Conservation (phyloP, 2,113 vertebrate genomes). For the Trochalopteron elliotii region DNA sequence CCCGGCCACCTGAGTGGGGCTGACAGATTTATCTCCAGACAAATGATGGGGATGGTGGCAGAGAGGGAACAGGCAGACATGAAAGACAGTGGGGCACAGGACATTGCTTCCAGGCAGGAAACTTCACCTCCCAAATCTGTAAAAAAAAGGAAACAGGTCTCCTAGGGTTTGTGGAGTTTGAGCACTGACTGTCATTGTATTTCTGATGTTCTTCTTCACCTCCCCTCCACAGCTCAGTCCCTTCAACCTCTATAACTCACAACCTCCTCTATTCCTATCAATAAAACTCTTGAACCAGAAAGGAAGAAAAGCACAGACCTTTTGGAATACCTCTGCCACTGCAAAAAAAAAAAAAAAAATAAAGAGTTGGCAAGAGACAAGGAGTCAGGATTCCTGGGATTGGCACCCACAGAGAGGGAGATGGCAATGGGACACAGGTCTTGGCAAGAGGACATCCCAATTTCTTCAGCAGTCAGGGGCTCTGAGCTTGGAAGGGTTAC, state of each 20-base stretch:
- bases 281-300: background rate
- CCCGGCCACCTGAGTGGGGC: rapidly evolving
- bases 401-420: background rate
- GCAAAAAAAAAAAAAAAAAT: background rate
- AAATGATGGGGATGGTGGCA: background rate
- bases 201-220: background rate
- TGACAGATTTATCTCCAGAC: background rate
- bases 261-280: rapidly evolving
- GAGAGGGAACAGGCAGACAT: background rate
- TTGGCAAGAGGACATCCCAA: background rate
- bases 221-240: background rate
- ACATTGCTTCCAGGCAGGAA: background rate
- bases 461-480: background rate
- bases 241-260: background rate
- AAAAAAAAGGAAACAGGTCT: background rate
- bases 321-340: background rate
- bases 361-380: background rate
- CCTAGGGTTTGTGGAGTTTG: background rate
- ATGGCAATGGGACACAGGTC: rapidly evolving
- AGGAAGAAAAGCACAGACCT: background rate
- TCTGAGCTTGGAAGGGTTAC: rapidly evolving
- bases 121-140: background rate
- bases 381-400: background rate
- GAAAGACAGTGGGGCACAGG: background rate
- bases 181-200: rapidly evolving